phyloP scores from a whole-genome alignment of 2,888 invertebrate genomes.

The Drosophila multiciliata region DNA sequence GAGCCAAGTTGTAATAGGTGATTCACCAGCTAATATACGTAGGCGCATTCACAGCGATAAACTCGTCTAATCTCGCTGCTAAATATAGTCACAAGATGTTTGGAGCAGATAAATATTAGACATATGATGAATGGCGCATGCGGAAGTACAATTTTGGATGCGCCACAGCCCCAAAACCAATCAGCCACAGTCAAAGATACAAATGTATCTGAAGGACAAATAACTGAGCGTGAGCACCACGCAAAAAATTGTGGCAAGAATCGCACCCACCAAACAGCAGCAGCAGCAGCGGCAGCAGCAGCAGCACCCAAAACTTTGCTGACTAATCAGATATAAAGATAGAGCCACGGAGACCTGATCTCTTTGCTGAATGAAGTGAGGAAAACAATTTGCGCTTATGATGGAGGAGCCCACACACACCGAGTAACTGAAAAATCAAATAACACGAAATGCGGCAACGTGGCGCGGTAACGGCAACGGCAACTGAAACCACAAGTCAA shows the following conservation, averaged over 20 bases:
- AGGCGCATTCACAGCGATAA: slow-evolving; percentile 45
- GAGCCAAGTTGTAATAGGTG: slow-evolving; percentile 14
- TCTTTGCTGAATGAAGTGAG: slow-evolving; percentile 60
- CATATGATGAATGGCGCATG: slow-evolving; percentile 45
- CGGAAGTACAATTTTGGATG: slow-evolving; percentile 67
- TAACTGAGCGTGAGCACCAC: slow-evolving; percentile 55
- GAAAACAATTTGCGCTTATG: slow-evolving; percentile 65
- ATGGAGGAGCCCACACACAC: slow-evolving; percentile 81
- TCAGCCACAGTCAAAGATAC: slow-evolving; percentile 29
- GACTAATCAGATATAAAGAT: slow-evolving; percentile 64
- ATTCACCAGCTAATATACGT: slow-evolving; percentile 36
- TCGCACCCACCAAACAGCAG: slow-evolving; percentile 60
- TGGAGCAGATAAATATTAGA: slow-evolving; percentile 29
- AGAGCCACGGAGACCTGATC: slow-evolving; percentile 31
- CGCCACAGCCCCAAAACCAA: slow-evolving; percentile 44
- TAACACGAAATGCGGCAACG: slow-evolving; percentile 47
- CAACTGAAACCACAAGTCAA: slow-evolving; percentile 82
- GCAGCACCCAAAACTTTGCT: slow-evolving; percentile 35
- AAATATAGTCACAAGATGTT: slow-evolving; percentile 68
- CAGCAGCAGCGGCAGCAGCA: slow-evolving; percentile 31
- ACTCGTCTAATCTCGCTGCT: slow-evolving; percentile 55
- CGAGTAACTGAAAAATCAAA: slow-evolving; percentile 43
- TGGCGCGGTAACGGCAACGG: slow-evolving; percentile 50
- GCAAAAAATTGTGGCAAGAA: slow-evolving; percentile 72
- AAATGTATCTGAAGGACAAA: slow-evolving; percentile 71